A percentile compares a stretch with the other conserved stretches of the same genome.
phyloP scores from a whole-genome alignment of 2,797 vertebrate genomes.

The Iguana delicatissima region DNA sequence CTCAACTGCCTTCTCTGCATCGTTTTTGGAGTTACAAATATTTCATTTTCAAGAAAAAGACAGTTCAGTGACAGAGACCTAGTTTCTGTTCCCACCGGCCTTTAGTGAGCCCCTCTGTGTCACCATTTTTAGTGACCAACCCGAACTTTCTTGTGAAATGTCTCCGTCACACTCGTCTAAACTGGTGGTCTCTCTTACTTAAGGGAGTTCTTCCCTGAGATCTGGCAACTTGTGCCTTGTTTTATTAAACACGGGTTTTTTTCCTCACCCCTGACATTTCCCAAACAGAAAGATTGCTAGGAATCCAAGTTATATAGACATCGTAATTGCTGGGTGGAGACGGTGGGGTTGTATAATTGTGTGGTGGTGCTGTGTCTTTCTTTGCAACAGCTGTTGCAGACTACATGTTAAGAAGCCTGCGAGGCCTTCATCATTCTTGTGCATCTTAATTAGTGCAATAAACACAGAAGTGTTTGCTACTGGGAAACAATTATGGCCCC shows the following conservation, averaged over 20 bases:
- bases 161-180: conserved; percentile 55
- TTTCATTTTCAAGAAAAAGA: conserved; percentile 64
- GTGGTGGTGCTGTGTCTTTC: conserved; percentile 30
- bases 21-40: conserved; percentile 64
- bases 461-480: neutral
- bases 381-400: conserved; percentile 36
- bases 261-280: conserved; percentile 56
- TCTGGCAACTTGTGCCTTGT: conserved; percentile 74
- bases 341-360: conserved; percentile 19
- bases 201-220: conserved; percentile 52
- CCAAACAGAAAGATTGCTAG: conserved; percentile 68
- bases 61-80: conserved; percentile 64
- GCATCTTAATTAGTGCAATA: neutral
- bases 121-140: conserved; percentile 55
- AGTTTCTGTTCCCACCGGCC: conserved; percentile 61
- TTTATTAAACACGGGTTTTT: conserved; percentile 60
- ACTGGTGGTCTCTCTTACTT: conserved; percentile 59
- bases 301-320: conserved; percentile 60
- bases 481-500: too few species aligned
- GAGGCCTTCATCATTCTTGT: conserved; percentile 43
- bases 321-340: conserved; percentile 63
- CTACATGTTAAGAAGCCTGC: conserved; percentile 17
- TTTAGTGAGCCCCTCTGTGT: conserved; percentile 64
- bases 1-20: neutral
- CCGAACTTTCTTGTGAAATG: conserved; percentile 48